Evolutionary conservation across 2,888 invertebrate genomes (phyloP).

Genomic region (Spilarctia lutea): DNA sequence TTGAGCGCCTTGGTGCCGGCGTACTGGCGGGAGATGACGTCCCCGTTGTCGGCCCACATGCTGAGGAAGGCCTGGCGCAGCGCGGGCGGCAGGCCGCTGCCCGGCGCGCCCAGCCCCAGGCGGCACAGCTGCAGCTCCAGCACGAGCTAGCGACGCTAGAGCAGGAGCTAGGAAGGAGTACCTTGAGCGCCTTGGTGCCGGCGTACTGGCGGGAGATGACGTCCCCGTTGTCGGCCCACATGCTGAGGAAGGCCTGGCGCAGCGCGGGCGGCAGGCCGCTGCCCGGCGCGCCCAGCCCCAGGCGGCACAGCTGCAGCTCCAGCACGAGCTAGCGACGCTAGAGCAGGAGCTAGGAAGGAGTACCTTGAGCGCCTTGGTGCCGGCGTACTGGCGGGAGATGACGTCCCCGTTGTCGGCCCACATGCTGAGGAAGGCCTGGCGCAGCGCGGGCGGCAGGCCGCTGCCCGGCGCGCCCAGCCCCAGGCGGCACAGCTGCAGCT

Average conservation of each 20-base stretch:
- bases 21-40: slow-evolving; percentile 97
- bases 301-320: slow-evolving; percentile 96
- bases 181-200: slow-evolving; percentile 98
- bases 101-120: slow-evolving; percentile 97
- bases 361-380: slow-evolving; percentile 98
- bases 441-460: slow-evolving; percentile 91
- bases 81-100: slow-evolving; percentile 92
- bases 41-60: slow-evolving; percentile 99
- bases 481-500: slow-evolving; percentile 96
- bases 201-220: slow-evolving; percentile 98
- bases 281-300: slow-evolving; percentile 97
- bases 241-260: slow-evolving; percentile 93
- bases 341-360: too few relatives aligned
- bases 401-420: slow-evolving; percentile 99
- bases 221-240: slow-evolving; percentile 99
- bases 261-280: slow-evolving; percentile 92
- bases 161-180: slow-evolving; percentile 74
- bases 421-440: slow-evolving; percentile 94
- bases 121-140: slow-evolving; percentile 97
- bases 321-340: too few relatives aligned
- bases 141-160: too few relatives aligned
- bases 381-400: slow-evolving; percentile 98
- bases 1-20: slow-evolving; percentile 99
- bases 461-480: slow-evolving; percentile 97
- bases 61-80: slow-evolving; percentile 94